Conservation (phyloP, 2,888 invertebrate genomes). For the Thymelicus acteon region DNA sequence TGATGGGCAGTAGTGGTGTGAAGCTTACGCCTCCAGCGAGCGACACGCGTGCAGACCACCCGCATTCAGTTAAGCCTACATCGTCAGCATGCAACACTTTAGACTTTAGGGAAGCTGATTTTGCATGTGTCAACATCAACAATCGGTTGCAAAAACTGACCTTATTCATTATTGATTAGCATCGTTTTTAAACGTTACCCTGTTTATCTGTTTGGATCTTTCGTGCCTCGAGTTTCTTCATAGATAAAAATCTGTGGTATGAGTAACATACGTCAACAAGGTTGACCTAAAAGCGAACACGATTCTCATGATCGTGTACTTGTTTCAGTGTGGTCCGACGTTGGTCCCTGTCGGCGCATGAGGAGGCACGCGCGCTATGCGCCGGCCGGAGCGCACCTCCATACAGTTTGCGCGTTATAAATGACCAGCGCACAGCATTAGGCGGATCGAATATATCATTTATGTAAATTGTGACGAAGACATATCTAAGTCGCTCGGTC, state of each 20-base stretch:
- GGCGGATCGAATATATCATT: slow-evolving; percentile 83
- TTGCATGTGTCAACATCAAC: slow-evolving; percentile 32
- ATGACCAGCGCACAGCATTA: slow-evolving; percentile 79
- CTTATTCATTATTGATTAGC: slow-evolving; percentile 13
- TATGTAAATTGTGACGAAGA: slow-evolving; percentile 85
- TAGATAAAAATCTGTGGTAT: slow-evolving; percentile 62
- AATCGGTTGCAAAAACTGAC: slow-evolving; percentile 39
- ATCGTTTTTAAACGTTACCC: background rate
- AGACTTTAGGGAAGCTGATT: slow-evolving; percentile 21
- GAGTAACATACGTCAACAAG: slow-evolving; percentile 76
- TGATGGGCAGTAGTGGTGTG: slow-evolving; percentile 68
- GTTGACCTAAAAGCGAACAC: slow-evolving; percentile 62
- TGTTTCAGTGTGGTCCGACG: slow-evolving; percentile 74
- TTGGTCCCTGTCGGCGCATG: slow-evolving; percentile 71
- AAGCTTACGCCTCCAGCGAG: slow-evolving; percentile 73
- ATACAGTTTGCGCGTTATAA: slow-evolving; percentile 74
- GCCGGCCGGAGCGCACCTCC: slow-evolving; percentile 61
- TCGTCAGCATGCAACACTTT: slow-evolving; percentile 55
- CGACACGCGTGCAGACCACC: slow-evolving; percentile 72
- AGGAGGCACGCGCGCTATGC: slow-evolving; percentile 80
- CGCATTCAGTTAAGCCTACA: slow-evolving; percentile 68
- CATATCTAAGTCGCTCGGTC: slow-evolving; percentile 75
- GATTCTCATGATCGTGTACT: slow-evolving; percentile 49
- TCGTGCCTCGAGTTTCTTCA: slow-evolving; percentile 12
- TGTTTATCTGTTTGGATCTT: slow-evolving; percentile 24